Evolutionary conservation across 2,797 vertebrate genomes (phyloP).

Genomic region (Threskiornis aethiopicus): DNA sequence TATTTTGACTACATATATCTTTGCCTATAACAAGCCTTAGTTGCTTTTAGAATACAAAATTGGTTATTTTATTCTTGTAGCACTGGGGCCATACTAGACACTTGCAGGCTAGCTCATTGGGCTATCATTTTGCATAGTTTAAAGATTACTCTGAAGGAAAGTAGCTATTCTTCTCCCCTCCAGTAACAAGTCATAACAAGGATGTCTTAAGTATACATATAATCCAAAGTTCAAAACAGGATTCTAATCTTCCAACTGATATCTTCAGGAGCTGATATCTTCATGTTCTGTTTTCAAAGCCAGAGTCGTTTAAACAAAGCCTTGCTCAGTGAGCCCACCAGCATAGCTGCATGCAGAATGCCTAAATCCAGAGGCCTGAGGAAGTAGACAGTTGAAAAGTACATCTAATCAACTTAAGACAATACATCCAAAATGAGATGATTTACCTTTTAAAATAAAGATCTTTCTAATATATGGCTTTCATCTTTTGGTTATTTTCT

Average conservation of each 20-base stretch:
- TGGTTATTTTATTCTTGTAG: not conserved
- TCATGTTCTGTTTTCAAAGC: not conserved
- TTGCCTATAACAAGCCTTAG: not conserved
- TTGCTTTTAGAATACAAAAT: not conserved
- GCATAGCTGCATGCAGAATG: not conserved
- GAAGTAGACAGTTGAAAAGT: fast-evolving
- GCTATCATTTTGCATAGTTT: not conserved
- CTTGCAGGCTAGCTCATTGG: not conserved
- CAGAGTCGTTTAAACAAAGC: not conserved
- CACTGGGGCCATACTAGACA: not conserved
- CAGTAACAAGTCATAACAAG: not conserved
- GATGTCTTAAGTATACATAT: not conserved
- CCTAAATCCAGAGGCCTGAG: not conserved
- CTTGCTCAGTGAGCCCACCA: not conserved
- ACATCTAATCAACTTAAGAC: not conserved
- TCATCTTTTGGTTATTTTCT: not conserved
- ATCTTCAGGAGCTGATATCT: not conserved
- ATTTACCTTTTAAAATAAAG: not conserved
- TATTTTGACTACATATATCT: not conserved
- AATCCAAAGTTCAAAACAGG: not conserved
- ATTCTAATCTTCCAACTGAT: not conserved
- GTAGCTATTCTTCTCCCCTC: not conserved
- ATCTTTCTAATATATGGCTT: not conserved
- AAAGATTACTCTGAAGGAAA: not conserved
- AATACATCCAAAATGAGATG: not conserved